A percentile compares a stretch with the other conserved stretches of the same genome.
Evolutionary conservation across 2,113 vertebrate genomes (phyloP).

Genomic region (Malaclemys terrapin): DNA sequence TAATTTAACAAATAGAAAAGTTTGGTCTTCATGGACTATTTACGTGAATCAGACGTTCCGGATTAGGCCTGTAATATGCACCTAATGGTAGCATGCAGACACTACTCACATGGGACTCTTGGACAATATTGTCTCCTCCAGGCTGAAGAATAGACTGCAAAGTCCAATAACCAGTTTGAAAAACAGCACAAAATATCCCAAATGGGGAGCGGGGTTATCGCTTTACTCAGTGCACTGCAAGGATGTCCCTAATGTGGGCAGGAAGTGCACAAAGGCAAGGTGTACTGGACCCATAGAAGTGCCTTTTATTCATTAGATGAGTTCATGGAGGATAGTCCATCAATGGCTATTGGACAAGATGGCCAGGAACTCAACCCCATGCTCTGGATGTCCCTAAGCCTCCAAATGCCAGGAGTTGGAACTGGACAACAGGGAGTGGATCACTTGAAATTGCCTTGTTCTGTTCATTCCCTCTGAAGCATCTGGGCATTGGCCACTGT

Average conservation of each 20-base stretch:
- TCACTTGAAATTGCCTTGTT: neutral
- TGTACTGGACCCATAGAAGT: neutral
- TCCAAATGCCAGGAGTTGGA: neutral
- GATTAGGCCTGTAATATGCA: neutral
- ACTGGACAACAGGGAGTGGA: neutral
- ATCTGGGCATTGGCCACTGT: neutral
- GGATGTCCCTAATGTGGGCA: neutral
- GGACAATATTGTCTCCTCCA: neutral
- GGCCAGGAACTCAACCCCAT: neutral
- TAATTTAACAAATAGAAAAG: conserved; percentile 13
- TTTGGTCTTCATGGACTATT: neutral
- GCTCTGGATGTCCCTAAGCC: neutral
- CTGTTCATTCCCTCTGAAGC: neutral
- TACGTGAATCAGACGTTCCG: neutral
- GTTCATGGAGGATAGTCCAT: neutral
- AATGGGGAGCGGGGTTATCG: neutral
- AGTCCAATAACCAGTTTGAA: neutral
- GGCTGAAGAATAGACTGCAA: neutral
- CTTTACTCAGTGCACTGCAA: neutral
- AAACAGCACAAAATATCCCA: neutral
- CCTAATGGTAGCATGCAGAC: neutral
- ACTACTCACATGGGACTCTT: neutral
- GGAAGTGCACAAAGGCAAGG: neutral
- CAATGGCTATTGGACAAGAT: neutral
- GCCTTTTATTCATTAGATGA: neutral